Evolutionary conservation across 1,140 invertebrate species (phyloP).

Genomic region (Atta texana): DNA sequence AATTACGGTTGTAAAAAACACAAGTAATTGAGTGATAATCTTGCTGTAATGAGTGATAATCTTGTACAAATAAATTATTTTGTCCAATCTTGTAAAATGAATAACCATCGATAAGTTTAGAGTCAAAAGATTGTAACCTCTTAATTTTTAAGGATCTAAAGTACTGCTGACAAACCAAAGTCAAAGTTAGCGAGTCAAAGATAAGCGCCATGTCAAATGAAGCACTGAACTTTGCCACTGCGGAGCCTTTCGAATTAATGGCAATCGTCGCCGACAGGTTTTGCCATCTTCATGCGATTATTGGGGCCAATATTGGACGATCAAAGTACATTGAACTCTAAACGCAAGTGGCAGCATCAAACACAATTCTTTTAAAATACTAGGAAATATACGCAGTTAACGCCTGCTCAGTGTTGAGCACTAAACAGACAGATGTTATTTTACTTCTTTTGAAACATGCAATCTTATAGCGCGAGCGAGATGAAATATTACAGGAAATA

Average conservation of each 20-base stretch:
- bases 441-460: constrained; percentile 6
- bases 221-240: constrained; percentile 69
- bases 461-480: not conserved
- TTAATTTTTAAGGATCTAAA: constrained; percentile 23
- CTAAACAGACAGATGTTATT: constrained; percentile 27
- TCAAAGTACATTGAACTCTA: constrained; percentile 66
- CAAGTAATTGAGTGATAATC: not conserved
- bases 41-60: not conserved
- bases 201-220: constrained; percentile 68
- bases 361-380: constrained; percentile 50
- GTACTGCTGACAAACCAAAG: constrained; percentile 29
- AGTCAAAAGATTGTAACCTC: not conserved
- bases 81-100: not conserved
- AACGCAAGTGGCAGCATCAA: constrained; percentile 29
- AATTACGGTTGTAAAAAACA: not conserved
- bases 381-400: constrained; percentile 53
- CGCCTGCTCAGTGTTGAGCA: not conserved
- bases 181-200: constrained; percentile 57
- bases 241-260: constrained; percentile 68
- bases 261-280: constrained; percentile 70
- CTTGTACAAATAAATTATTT: not conserved
- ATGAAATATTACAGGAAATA: not conserved
- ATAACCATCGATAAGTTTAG: constrained; percentile 1
- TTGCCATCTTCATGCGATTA: constrained; percentile 66
- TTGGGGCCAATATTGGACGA: constrained; percentile 67